Evolutionary conservation across 64 coral and sea anemone species (phyloP), one percentile per base, ranked within the genome.

Genomic region (Platygyra sinensis): DNA sequence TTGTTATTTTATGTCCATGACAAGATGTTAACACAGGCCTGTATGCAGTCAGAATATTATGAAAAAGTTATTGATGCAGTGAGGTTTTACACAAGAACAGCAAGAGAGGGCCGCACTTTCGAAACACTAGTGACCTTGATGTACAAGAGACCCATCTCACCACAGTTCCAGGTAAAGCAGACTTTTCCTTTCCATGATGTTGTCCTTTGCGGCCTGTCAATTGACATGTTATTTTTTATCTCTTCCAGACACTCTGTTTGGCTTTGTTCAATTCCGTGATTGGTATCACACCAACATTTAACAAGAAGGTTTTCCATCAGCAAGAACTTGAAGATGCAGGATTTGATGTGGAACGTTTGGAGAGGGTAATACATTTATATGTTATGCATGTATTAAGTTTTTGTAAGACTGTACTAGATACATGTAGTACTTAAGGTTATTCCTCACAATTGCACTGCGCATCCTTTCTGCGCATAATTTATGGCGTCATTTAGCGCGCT

Each of bases 261-360:
- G 83, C 79, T 20, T 99, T 99, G 50, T 81, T 99, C 28, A 99
- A 99, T 52, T 91, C 90, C 2, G 67, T 95, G 8, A 88, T 95
- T 22, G 91, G 78, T 52, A 92, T 89, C 16, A 74, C 93, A 8
- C 90, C 96, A 24, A 89, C 93, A 24, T 99, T 95, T 87, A 99
- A 99, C 73, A 74, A 87, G 57, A 95, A 95, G 77, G 94, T 99
- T 13, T 99, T 89, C 29, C 94, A 99, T 72, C 96, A 99, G 36
- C 96, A 99, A 75, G 93, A 99, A 57, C 87, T 99, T 52, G 90
- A 93, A 28, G 88, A 93, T 79, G 96, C 96, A 67, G 96, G 96
- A 24, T 86, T 99, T 64, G 94, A 95, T 85, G 80, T 89, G 82
- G 93, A 99, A 79, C 82, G 87, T 50, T 16, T 93, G 80, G 96